Base-by-base conservation (phyloP, 2,888 invertebrate species). In the Germaria angustata region DNA sequence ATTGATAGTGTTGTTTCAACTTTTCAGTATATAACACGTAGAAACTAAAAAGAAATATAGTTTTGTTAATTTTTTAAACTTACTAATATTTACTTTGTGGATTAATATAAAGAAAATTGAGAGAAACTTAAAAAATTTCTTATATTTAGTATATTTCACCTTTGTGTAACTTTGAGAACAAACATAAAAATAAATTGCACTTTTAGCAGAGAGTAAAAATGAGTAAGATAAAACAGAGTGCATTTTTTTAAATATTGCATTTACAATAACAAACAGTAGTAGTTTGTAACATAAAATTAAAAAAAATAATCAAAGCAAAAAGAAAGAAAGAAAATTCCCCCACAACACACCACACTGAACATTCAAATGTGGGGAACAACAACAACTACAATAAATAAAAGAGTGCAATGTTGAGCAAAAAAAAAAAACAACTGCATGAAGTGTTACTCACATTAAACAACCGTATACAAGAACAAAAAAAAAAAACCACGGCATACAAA, bases 131-230 rank as follows among this genome's bases (percentile, higher is more conserved):
- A 53, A 44, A 8, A 46, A 55, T 46, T 17, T 49, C 8, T 41
- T 17, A 7, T 28, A 46, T 80, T n/a, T 32, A 69, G 57, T 80
- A 76, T 71, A 76, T 71, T 71, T 76, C 80, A 76, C 76, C 63
- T 76, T 81, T 59, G 59, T 65, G 24, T 81, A 76, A 81, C 76
- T 81, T 81, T 81, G 71, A 71, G 73, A 49, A 69, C 39, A 11
- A 15, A 71, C 46, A 49, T 51, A 61, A 73, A 71, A 55, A 49
- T 51, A 61, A 73, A 61, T 65, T 71, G 63, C 55, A 78, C n/a
- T 51, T 39, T 46, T 8, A 13, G 8, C 9, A 53, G 41, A n/a
- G 41, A 53, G 53, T 3, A 32, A 0, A 13, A 34, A 17, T 44
- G 15, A 32, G 24, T 22, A 51, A 36, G 24, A 71, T 22, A 22